phyloP scores from a whole-genome alignment of 2,797 vertebrate genomes.

The Apodemus agrarius region DNA sequence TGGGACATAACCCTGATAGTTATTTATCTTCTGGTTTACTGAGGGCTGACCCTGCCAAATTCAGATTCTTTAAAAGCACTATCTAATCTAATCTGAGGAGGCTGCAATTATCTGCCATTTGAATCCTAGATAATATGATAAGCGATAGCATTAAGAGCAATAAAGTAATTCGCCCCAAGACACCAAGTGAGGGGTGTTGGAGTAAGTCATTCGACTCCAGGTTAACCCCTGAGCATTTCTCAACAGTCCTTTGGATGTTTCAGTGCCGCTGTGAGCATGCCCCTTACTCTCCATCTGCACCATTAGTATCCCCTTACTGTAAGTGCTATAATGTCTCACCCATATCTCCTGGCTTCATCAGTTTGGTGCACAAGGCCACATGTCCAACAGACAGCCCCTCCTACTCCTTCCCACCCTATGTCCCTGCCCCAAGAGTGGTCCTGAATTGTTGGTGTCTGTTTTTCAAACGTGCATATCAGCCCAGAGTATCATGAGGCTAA shows the following conservation, averaged over 20 bases:
- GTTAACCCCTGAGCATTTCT: background rate
- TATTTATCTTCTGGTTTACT: background rate
- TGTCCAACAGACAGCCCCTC: background rate
- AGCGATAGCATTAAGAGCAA: background rate
- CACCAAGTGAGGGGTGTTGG: background rate
- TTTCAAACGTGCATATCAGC: background rate
- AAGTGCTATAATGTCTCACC: background rate
- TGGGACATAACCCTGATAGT: background rate
- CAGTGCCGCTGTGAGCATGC: background rate
- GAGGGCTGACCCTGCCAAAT: background rate
- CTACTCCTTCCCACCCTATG: background rate
- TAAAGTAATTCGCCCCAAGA: background rate
- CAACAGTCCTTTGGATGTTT: background rate
- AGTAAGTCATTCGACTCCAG: background rate
- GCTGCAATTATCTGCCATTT: background rate
- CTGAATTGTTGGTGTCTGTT: background rate
- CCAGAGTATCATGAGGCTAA: background rate
- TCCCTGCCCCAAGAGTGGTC: background rate
- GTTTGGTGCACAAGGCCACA: background rate
- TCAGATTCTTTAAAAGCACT: constrained; percentile 18
- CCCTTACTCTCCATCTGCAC: background rate
- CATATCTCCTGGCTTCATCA: accelerated
- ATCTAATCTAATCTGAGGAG: constrained; percentile 6
- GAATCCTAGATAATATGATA: background rate
- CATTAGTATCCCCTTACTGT: background rate